Percentiles rank a stretch among this genome's conserved stretches.
These are phyloP conservation scores for Rotaria sp. DNA, from an alignment of 2,888 invertebrate genomes.

Conservation along the genomic window DNA sequence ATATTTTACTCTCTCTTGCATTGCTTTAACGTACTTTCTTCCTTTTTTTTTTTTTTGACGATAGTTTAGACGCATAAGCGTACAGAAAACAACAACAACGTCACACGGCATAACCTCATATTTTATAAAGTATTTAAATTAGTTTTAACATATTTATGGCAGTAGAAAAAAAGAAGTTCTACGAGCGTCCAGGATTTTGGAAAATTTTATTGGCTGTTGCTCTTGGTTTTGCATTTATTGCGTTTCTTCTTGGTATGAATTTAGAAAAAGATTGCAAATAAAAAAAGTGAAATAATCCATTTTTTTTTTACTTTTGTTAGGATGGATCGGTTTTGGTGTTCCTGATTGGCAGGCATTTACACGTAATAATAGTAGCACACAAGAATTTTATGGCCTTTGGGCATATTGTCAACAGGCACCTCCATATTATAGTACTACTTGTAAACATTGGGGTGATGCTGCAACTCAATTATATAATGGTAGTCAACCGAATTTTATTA, in stretches of 20 bases:
- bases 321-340: conserved; percentile 21
- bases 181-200: background rate
- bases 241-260: background rate
- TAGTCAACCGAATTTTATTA: background rate
- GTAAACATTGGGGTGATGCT: background rate
- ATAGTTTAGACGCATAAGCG: background rate
- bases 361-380: background rate
- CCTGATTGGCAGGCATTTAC: background rate
- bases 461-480: background rate
- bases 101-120: too few species aligned
- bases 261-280: background rate
- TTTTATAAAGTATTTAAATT: too few species aligned
- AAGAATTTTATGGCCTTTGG: background rate
- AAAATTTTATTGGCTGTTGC: background rate
- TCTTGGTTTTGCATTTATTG: background rate
- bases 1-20: background rate
- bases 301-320: background rate
- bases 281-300: too few species aligned
- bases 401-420: background rate
- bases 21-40: background rate
- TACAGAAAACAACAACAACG: background rate
- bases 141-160: too few species aligned
- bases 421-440: background rate
- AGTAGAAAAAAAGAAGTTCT: too few species aligned
- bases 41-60: background rate